Conservation (phyloP, 2,113 vertebrate genomes). For the Xiphorhynchus elegans region DNA sequence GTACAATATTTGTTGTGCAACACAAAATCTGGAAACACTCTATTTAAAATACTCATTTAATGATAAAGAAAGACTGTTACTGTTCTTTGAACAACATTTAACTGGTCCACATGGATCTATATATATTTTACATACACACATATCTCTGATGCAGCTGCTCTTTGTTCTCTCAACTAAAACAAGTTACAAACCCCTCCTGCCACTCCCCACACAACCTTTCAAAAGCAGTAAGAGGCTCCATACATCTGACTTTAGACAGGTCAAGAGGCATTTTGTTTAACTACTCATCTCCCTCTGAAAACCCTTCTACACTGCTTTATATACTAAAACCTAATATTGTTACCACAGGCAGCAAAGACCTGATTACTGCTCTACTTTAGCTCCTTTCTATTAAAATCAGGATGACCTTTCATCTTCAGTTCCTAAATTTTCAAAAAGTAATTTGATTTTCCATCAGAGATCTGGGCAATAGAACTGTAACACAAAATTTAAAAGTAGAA, state of each 20-base stretch:
- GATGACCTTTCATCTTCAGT: neutral
- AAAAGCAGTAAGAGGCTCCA: neutral
- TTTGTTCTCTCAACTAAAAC: neutral
- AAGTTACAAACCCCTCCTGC: neutral
- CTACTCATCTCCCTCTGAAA: neutral
- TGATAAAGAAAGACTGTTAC: neutral
- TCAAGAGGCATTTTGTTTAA: neutral
- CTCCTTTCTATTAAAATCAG: neutral
- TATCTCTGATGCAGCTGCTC: neutral
- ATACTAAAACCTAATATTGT: neutral
- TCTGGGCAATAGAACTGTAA: neutral
- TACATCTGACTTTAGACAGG: neutral
- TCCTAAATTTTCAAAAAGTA: neutral
- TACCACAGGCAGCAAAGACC: neutral
- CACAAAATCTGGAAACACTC: neutral
- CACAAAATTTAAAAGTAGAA: neutral
- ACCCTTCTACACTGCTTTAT: neutral
- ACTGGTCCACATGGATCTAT: neutral
- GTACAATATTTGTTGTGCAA: neutral
- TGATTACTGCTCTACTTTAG: neutral
- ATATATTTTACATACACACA: rapidly evolving
- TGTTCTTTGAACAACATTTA: neutral
- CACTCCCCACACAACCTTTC: neutral
- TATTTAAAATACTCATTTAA: neutral
- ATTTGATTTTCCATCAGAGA: neutral